phyloP scores from a whole-genome alignment of 2,797 vertebrate genomes.

The Bovichtus diacanthus region DNA sequence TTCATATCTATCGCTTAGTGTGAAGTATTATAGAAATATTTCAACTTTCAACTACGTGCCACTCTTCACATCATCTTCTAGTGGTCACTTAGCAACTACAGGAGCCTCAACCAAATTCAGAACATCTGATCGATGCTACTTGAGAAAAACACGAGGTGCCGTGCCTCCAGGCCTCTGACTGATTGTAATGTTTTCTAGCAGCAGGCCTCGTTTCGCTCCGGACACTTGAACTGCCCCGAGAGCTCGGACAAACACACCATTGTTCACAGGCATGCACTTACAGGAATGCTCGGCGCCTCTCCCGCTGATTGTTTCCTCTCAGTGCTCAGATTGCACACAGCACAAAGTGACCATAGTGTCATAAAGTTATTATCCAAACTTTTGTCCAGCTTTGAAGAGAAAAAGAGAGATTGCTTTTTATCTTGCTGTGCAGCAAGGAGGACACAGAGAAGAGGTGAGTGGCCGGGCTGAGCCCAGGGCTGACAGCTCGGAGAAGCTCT shows the following conservation, averaged over 20 bases:
- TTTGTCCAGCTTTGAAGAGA: slow-evolving; percentile 22
- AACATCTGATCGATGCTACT: slow-evolving; percentile 14
- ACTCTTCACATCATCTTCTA: background rate
- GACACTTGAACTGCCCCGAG: slow-evolving; percentile 38
- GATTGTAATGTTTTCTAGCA: slow-evolving; percentile 44
- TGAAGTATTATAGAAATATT: background rate
- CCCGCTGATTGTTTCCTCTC: slow-evolving; percentile 36
- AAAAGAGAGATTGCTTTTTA: slow-evolving; percentile 34
- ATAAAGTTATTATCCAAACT: slow-evolving; percentile 38
- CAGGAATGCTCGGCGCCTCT: slow-evolving; percentile 37
- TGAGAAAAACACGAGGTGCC: slow-evolving; percentile 1
- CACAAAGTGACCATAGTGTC: slow-evolving; percentile 24
- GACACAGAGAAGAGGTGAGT: slow-evolving; percentile 45
- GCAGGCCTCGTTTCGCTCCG: slow-evolving; percentile 51
- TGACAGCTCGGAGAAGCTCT: slow-evolving; percentile 64
- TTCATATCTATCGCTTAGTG: background rate
- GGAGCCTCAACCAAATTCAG: background rate
- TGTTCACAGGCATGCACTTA: slow-evolving; percentile 60
- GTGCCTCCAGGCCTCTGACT: slow-evolving; percentile 19
- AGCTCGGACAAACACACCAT: slow-evolving; percentile 56
- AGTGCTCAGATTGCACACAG: slow-evolving; percentile 6
- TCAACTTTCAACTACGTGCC: slow-evolving; percentile 1
- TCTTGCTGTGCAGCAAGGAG: slow-evolving; percentile 29
- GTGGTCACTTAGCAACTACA: slow-evolving; percentile 48
- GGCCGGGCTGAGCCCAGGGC: slow-evolving; percentile 41